Percentiles rank a stretch among this genome's conserved stretches.
Evolutionary conservation across 2,113 vertebrate genomes (phyloP).

Genomic region (Chlorodrepanis virens): DNA sequence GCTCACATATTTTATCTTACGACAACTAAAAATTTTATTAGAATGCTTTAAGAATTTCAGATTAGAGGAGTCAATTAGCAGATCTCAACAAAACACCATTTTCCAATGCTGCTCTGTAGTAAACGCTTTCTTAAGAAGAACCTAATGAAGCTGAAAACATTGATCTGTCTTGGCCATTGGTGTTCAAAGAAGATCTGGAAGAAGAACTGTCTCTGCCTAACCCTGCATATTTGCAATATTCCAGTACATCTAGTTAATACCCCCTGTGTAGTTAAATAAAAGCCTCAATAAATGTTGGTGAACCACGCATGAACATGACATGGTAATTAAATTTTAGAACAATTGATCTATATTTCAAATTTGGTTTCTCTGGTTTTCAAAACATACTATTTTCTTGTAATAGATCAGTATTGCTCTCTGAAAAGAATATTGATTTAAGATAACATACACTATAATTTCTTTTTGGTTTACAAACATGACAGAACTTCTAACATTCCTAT

Average conservation of each 20-base stretch:
- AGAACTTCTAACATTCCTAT: background rate
- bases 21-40: background rate
- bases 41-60: background rate
- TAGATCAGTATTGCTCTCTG: background rate
- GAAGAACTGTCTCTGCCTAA: background rate
- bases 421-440: background rate
- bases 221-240: background rate
- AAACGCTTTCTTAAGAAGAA: background rate
- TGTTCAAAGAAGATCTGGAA: background rate
- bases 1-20: background rate
- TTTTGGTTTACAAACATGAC: background rate
- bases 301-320: background rate
- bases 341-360: background rate
- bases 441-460: background rate
- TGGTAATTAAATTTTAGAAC: background rate
- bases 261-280: background rate
- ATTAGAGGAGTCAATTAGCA: background rate
- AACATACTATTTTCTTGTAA: background rate
- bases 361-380: background rate
- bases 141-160: background rate
- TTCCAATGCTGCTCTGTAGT: background rate
- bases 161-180: background rate
- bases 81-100: background rate
- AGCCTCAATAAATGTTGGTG: background rate
- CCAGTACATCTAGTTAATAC: background rate